Evolutionary conservation across 2,797 vertebrate genomes (phyloP).

Genomic region (Hypotaenidia okinawae): DNA sequence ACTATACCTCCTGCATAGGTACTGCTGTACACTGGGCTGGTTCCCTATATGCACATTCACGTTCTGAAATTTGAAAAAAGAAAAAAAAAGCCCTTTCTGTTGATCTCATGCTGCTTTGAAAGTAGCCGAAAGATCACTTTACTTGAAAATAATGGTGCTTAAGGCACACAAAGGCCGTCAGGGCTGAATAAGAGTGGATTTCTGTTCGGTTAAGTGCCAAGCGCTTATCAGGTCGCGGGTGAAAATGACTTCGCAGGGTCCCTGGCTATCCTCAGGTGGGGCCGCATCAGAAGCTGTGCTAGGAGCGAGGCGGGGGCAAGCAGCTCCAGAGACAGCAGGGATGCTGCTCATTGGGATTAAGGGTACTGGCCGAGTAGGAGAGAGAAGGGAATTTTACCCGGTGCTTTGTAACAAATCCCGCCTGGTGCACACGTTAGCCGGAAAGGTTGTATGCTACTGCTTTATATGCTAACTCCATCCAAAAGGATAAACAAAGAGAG

Average conservation of each 20-base stretch:
- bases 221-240: not conserved
- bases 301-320: not conserved
- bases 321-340: not conserved
- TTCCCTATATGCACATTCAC: not conserved
- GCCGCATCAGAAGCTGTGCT: not conserved
- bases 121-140: not conserved
- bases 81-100: not conserved
- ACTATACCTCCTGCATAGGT: not conserved
- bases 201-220: not conserved
- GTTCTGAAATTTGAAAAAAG: not conserved
- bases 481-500: not conserved
- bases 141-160: not conserved
- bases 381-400: not conserved
- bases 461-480: not conserved
- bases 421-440: not conserved
- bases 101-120: not conserved
- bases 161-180: not conserved
- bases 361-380: not conserved
- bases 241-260: slow-evolving; percentile 1
- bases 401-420: not conserved
- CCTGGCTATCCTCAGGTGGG: not conserved
- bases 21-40: not conserved
- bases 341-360: slow-evolving; percentile 33
- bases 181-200: not conserved
- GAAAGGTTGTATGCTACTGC: not conserved